These are phyloP conservation scores for Kradibia gibbosae DNA, from an alignment of 1,140 invertebrate species.

Conservation along the genomic window DNA sequence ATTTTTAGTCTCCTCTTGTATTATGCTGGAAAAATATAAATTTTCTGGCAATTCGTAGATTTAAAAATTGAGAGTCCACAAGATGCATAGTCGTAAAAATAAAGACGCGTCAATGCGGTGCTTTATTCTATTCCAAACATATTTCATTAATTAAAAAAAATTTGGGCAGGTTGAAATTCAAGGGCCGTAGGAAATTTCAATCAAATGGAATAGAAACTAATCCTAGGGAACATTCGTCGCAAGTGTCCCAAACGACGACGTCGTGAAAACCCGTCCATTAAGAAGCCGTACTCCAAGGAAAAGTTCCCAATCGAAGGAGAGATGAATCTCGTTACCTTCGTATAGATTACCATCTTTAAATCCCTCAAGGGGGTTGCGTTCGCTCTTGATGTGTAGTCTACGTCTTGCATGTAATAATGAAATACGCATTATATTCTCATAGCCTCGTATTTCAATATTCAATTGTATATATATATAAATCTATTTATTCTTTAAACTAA, in stretches of 20 bases:
- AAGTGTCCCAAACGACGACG: conserved; percentile 39
- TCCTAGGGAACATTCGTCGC: conserved; percentile 39
- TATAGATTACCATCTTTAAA: conserved; percentile 46
- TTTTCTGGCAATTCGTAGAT: background rate
- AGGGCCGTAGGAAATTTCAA: conserved; percentile 30
- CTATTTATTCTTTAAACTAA: too few relatives aligned
- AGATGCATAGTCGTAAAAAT: conserved; percentile 11
- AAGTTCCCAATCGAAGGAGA: conserved; percentile 48
- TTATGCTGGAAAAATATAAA: background rate
- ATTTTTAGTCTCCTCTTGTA: background rate
- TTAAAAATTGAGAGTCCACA: background rate
- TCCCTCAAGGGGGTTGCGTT: conserved; percentile 4
- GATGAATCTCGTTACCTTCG: conserved; percentile 47
- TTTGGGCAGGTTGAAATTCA: conserved; percentile 35
- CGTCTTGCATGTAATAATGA: conserved; percentile 27
- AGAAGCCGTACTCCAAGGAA: conserved; percentile 34
- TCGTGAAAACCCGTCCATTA: conserved; percentile 35
- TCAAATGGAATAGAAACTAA: conserved; percentile 17
- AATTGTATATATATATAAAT: too few relatives aligned
- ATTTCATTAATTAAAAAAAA: conserved; percentile 16
- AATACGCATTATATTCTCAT: conserved; percentile 34
- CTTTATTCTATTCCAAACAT: conserved; percentile 3
- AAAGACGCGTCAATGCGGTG: background rate
- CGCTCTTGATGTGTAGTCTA: background rate
- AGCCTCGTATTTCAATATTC: background rate